Evolutionary conservation across 2,888 invertebrate genomes (phyloP).

Genomic region (Byasa hedistus): DNA sequence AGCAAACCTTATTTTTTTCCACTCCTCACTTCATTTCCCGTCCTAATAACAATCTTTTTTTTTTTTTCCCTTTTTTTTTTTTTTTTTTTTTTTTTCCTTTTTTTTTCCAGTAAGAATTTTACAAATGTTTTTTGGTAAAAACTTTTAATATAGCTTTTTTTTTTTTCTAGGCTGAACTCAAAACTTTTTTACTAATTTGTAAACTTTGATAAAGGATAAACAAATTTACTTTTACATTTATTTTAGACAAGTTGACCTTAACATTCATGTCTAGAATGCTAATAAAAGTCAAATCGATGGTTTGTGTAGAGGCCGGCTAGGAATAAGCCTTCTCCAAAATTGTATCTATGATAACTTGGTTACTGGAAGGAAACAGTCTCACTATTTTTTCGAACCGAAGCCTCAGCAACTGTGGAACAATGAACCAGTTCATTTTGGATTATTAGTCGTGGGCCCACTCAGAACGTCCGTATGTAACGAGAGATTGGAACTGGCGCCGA

Average conservation of each 20-base stretch:
- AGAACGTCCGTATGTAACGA: constrained; percentile 57
- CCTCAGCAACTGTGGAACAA: constrained; percentile 72
- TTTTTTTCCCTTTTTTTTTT: no score
- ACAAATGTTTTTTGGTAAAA: constrained; percentile 52
- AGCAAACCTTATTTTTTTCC: no score
- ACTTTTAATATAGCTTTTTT: constrained; percentile 54
- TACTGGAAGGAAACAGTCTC: constrained; percentile 50
- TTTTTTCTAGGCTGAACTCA: constrained; percentile 49
- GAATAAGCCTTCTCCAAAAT: constrained; percentile 57
- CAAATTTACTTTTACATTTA: background rate
- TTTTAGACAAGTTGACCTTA: constrained; percentile 42
- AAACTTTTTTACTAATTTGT: constrained; percentile 14
- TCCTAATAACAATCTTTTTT: no score
- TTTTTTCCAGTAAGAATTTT: constrained; percentile 50
- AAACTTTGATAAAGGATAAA: background rate
- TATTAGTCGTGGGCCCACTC: constrained; percentile 66
- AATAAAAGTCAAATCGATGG: constrained; percentile 49
- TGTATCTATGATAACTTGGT: constrained; percentile 63
- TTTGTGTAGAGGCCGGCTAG: constrained; percentile 47
- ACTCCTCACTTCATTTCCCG: constrained; percentile 60
- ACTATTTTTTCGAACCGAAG: constrained; percentile 52
- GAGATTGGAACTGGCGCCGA: constrained; percentile 48
- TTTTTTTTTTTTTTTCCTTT: constrained; percentile 59
- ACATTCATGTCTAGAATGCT: constrained; percentile 35
- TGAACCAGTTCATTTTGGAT: constrained; percentile 53